These are phyloP conservation scores for Muntiacus reevesi DNA, from an alignment of 2,113 vertebrate species.

Conservation along the genomic window DNA sequence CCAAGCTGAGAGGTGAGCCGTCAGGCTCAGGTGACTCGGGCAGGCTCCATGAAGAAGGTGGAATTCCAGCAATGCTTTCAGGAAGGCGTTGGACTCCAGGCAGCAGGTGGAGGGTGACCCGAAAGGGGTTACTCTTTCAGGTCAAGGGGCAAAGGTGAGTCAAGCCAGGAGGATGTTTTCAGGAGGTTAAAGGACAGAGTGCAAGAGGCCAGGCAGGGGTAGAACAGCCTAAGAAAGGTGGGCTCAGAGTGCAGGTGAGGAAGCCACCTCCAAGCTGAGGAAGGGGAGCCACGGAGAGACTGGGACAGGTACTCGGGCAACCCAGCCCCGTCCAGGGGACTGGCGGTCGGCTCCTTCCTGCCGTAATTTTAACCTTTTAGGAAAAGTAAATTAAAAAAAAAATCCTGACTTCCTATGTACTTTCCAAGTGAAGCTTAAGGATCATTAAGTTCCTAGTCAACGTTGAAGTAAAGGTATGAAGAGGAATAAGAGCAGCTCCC, in stretches of 20 bases:
- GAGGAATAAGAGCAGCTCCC: background rate
- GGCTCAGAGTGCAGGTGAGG: background rate
- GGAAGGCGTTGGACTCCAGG: background rate
- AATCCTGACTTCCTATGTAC: background rate
- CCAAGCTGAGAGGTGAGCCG: background rate
- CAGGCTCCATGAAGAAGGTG: background rate
- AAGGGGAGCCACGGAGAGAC: background rate
- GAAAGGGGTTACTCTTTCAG: background rate
- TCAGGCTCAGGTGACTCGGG: background rate
- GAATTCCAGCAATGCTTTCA: background rate
- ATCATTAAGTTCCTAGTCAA: background rate
- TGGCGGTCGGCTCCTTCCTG: background rate
- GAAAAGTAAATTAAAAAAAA: background rate
- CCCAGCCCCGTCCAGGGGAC: background rate
- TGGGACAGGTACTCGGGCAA: background rate
- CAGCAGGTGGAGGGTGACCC: background rate
- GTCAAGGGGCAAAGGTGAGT: background rate
- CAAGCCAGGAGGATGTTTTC: background rate
- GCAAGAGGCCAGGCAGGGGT: rapidly evolving
- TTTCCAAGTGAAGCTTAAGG: background rate
- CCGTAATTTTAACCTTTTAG: background rate
- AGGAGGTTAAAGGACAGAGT: background rate
- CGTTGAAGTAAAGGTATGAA: background rate
- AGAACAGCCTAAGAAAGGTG: background rate
- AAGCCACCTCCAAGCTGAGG: background rate